These are phyloP conservation scores for Cyanoderma ruficeps DNA, from an alignment of 2,113 vertebrate genomes.

Conservation along the genomic window DNA sequence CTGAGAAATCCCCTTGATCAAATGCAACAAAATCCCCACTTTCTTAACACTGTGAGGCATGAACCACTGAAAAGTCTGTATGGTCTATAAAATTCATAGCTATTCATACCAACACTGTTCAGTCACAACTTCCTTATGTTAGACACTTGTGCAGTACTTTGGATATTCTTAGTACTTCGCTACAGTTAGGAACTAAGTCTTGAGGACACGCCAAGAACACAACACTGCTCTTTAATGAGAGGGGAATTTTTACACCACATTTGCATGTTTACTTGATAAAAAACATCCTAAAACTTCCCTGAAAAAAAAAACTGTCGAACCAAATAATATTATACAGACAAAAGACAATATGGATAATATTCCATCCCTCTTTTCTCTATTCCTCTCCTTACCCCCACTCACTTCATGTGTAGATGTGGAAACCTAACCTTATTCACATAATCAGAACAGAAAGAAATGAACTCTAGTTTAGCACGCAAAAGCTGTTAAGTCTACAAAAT, in stretches of 20 bases:
- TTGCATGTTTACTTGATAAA: background rate
- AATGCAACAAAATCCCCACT: conserved; percentile 18
- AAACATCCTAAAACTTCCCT: background rate
- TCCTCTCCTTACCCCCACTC: background rate
- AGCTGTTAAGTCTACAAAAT: background rate
- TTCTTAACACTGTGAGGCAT: background rate
- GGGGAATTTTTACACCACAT: background rate
- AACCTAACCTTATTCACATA: background rate
- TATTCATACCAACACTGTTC: background rate
- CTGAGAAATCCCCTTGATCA: conserved; percentile 25
- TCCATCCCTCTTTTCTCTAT: background rate
- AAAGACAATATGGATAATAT: background rate
- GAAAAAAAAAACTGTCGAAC: background rate
- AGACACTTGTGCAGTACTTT: background rate
- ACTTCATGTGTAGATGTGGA: background rate
- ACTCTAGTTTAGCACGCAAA: background rate
- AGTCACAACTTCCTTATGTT: background rate
- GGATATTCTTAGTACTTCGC: background rate
- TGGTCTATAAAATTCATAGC: background rate
- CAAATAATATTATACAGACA: background rate
- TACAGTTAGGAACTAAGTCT: background rate
- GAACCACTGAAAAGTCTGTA: background rate
- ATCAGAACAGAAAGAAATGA: background rate
- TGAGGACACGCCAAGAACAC: background rate
- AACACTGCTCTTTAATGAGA: background rate